These are phyloP conservation scores for Catharus minimus DNA, from an alignment of 2,113 vertebrate genomes.

Conservation along the genomic window DNA sequence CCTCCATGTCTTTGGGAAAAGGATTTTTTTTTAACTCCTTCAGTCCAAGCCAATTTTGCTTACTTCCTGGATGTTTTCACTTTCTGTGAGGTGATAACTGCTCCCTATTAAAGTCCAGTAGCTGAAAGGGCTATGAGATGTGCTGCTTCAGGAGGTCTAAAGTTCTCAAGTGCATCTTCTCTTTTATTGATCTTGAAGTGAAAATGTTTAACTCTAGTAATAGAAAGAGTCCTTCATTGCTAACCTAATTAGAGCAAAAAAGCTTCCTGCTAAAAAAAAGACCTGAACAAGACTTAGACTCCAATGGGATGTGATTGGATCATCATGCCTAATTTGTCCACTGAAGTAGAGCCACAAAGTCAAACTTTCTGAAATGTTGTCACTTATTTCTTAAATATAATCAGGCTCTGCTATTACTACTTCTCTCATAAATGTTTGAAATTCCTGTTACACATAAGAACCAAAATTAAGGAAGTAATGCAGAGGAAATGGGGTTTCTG, in stretches of 20 bases:
- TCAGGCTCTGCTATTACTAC: background rate
- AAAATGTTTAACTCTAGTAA: background rate
- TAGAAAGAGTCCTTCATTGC: background rate
- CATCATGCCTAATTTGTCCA: background rate
- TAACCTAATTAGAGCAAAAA: background rate
- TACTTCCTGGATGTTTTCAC: background rate
- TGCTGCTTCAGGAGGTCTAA: background rate
- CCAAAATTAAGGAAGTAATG: background rate
- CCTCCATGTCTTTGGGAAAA: background rate
- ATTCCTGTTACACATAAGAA: background rate
- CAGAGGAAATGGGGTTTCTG: background rate
- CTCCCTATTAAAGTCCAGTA: background rate
- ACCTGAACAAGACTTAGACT: background rate
- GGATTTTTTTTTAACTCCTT: background rate
- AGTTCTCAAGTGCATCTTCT: background rate
- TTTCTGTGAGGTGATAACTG: background rate
- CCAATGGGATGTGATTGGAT: accelerated
- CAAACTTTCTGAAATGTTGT: background rate
- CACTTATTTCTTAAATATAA: background rate
- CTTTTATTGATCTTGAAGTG: background rate
- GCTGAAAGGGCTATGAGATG: background rate
- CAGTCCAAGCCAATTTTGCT: background rate
- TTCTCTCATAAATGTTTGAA: background rate
- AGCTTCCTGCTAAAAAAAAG: background rate
- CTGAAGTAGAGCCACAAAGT: background rate